Base-by-base conservation (phyloP, 1,140 invertebrate species). In the Hyles vespertilio region DNA sequence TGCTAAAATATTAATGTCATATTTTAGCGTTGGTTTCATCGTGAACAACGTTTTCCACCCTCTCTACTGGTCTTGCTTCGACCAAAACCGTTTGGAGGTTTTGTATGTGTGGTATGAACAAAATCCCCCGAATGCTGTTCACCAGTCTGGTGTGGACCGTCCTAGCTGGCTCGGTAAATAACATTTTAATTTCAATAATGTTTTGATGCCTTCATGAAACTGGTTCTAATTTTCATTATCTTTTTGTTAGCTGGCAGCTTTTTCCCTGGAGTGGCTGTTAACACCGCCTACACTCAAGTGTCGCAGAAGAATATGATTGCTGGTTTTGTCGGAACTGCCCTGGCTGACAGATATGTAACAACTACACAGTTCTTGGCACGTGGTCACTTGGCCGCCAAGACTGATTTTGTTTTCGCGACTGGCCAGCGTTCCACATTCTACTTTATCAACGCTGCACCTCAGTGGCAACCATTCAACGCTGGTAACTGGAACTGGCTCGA, bases 301-400 rank as follows among this genome's bases (percentile, higher is more conserved):
- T 63, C 68, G 6, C 86, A 89, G 58, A 84, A 75, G 49, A 12
- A 49, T 0, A 64, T 72, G 0, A 78, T 89, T 11, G 78, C 82
- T 0, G 46, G 54, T 0, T 50, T 75, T 4, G 75, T 89, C 0
- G 86, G 86, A 12, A 32, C 64, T 8, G 59, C 58, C 7, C 58
- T 81, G 52, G 81, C 80, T 12, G 68, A 85, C 44, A 70, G 59
- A 59, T 88, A 87, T 52, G 59, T 89, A 0, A 89, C 79, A 0
- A 65, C 32, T 11, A 65, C 44, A 4, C 81, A 85, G 55, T 89
- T 86, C 69, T 69, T 94, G 57, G 88, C 93, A 0, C 87, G 92
- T 46, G 93, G 93, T 34, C 94, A 95, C 67, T 79, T 94, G n/a
- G 86, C 91, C 0, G 93, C 93, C 32, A 93, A 93, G 72, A 91